Conservation (phyloP, 2,888 invertebrate species). For the Piscicola geometra region DNA sequence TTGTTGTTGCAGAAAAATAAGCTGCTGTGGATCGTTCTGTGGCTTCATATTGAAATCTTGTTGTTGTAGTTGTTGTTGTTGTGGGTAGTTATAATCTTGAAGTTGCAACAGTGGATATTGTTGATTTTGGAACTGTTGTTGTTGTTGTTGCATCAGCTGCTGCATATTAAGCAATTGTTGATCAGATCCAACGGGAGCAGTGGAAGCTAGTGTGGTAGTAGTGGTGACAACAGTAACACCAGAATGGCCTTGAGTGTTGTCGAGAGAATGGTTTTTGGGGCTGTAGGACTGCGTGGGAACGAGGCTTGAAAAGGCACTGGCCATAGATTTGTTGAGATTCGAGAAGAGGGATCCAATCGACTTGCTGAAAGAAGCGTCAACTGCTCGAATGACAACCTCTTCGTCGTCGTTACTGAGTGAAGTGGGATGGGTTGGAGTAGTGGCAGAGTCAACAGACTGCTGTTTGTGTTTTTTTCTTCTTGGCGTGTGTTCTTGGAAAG, state of each 20-base stretch:
- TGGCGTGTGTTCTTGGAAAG: conserved; percentile 9
- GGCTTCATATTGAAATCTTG: neutral
- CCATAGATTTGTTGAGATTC: conserved; percentile 43
- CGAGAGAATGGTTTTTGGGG: conserved; percentile 13
- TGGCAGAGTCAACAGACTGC: conserved; percentile 9
- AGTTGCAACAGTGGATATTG: neutral
- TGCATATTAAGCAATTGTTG: neutral
- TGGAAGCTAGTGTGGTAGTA: conserved; percentile 1
- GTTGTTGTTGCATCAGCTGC: conserved; percentile 13
- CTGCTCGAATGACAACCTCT: conserved; percentile 35
- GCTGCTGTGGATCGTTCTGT: neutral
- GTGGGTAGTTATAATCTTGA: neutral
- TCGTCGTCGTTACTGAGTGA: neutral
- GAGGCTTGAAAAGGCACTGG: conserved; percentile 43
- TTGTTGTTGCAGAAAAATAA: conserved; percentile 12
- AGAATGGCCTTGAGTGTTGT: neutral
- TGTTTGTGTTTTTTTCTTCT: conserved; percentile 1
- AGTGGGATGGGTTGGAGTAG: neutral
- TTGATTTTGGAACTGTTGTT: neutral
- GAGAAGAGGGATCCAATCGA: conserved; percentile 42
- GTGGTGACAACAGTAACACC: neutral
- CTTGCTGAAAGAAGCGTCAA: conserved; percentile 33
- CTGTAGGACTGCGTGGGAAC: conserved; percentile 31
- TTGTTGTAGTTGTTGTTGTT: neutral
- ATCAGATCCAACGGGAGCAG: neutral